Evolutionary conservation across 1,140 invertebrate species (phyloP).

Genomic region (Artemia franciscana): DNA sequence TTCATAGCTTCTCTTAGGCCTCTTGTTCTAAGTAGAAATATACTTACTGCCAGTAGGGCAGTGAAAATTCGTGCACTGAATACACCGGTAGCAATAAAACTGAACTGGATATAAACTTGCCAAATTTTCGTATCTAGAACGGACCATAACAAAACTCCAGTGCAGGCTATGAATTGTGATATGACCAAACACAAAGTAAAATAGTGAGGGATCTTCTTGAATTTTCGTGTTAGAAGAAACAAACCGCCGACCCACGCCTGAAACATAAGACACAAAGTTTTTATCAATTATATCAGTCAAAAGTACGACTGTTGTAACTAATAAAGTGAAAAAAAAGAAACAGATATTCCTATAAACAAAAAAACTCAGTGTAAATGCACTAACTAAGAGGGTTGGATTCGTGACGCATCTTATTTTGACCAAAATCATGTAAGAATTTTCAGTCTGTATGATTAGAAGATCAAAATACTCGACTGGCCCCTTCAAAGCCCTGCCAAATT

Average conservation of each 20-base stretch:
- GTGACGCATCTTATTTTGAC: too few relatives aligned
- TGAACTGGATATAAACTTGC: conserved; percentile 40
- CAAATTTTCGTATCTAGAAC: conserved; percentile 25
- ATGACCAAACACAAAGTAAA: conserved; percentile 50
- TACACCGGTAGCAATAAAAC: conserved; percentile 41
- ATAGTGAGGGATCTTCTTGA: conserved; percentile 51
- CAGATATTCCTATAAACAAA: too few relatives aligned
- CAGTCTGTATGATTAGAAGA: too few relatives aligned
- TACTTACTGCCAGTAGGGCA: conserved; percentile 43
- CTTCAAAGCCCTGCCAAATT: too few relatives aligned
- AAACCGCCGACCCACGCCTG: conserved; percentile 50
- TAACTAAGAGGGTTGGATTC: too few relatives aligned
- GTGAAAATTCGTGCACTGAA: conserved; percentile 61
- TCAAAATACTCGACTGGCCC: too few relatives aligned
- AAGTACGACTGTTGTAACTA: neutral
- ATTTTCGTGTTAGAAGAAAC: conserved; percentile 47
- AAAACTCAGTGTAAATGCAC: conserved; percentile 8
- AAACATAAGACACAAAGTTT: conserved; percentile 9
- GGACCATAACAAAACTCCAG: conserved; percentile 43
- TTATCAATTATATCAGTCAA: conserved; percentile 1
- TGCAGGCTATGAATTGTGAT: conserved; percentile 40
- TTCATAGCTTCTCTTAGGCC: conserved; percentile 53
- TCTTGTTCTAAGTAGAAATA: conserved; percentile 55
- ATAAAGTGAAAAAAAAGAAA: conserved; percentile 7
- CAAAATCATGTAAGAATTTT: too few relatives aligned